Evolutionary conservation across 2,113 vertebrate genomes (phyloP), one percentile per base, ranked within the genome.

Genomic region (Microtus montanus): DNA sequence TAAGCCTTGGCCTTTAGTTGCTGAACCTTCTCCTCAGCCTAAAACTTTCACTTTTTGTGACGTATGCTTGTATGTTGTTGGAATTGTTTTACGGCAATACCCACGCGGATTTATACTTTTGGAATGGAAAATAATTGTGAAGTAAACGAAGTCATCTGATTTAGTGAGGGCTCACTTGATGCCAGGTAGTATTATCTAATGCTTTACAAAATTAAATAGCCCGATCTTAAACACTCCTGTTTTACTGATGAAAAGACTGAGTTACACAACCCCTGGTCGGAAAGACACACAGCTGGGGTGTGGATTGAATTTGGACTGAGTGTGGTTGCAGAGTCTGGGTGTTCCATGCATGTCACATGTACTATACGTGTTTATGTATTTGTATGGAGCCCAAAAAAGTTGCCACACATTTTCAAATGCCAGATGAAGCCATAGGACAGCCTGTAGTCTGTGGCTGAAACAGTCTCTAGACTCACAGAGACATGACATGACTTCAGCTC

Each of bases 171-270:
- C 63, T 91, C 84, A 79, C 44, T 93, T 52, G 30, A 71, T 82
- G 17, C 10, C 52, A 58, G 52, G n/a, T 33, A 79, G 63, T 61
- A 28, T 61, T 92, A 54, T 58, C 82, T 92, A 52, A 5, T 24
- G 52, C 35, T 93, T 95, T 78, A 68, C 28, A 93, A 87, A 90
- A 73, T 52, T 58, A 26, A 92, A 71, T 49, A 89, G 77, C 13
- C 70, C 70, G 49, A 73, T 78, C 52, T 5, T 87, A 33, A 90
- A 74, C 84, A 73, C 52, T 63, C 74, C n/a, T 58, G 54, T 86
- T 89, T 78, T 87, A 26, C n/a, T 61, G 54, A 38, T 79, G 47
- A 92, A 24, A 77, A 92, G 89, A 83, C 9, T 54, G n/a, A 82
- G 20, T 5, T 82, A 24, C 14, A 83, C 2, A 44, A 49, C 58